These are phyloP conservation scores for Ypsolopha sequella DNA, from an alignment of 2,888 invertebrate genomes.

Conservation along the genomic window DNA sequence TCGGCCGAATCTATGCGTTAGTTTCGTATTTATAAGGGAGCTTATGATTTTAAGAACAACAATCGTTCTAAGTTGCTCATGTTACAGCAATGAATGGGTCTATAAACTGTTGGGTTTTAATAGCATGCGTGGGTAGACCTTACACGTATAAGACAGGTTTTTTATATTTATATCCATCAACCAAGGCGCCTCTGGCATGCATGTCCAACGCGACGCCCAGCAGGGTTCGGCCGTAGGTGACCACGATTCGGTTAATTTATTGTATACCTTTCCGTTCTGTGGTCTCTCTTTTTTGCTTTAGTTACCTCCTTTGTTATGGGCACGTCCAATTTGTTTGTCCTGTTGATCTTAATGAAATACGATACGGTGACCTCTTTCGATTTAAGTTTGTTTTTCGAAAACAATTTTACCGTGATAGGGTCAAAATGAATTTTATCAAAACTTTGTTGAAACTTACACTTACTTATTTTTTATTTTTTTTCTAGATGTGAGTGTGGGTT, in stretches of 20 bases:
- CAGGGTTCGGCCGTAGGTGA: conserved; percentile 35
- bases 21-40: too few relatives aligned
- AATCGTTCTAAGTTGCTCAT: conserved; percentile 28
- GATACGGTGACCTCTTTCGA: too few relatives aligned
- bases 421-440: too few relatives aligned
- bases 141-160: conserved; percentile 28
- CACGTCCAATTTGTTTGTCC: conserved; percentile 3
- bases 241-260: conserved; percentile 51
- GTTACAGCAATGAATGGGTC: conserved; percentile 50
- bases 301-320: not conserved
- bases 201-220: conserved; percentile 29
- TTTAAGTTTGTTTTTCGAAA: too few relatives aligned
- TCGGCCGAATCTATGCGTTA: too few relatives aligned
- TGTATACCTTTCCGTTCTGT: conserved; percentile 34
- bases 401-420: too few relatives aligned
- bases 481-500: not conserved
- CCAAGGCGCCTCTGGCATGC: conserved; percentile 41
- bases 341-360: not conserved
- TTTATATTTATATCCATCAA: conserved; percentile 45
- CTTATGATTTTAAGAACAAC: too few relatives aligned
- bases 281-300: conserved; percentile 14
- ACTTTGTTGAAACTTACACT: too few relatives aligned
- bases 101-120: conserved; percentile 54
- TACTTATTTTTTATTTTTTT: not conserved
- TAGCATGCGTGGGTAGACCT: conserved; percentile 44